Evolutionary conservation across 2,797 vertebrate genomes (phyloP).

Genomic region (Hozukius guyotensis): DNA sequence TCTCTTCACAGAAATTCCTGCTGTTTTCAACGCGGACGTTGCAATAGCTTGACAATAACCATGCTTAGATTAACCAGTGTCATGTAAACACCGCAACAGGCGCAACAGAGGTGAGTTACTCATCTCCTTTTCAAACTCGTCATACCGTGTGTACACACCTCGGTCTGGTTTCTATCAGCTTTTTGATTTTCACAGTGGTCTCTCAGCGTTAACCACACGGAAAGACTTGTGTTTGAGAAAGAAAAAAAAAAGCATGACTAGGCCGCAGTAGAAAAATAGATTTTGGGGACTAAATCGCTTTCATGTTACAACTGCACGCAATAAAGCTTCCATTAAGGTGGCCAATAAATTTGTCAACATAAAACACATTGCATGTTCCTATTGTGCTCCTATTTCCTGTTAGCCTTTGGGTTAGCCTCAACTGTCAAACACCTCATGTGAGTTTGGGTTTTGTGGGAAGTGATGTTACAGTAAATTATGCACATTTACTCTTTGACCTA

Average conservation of each 20-base stretch:
- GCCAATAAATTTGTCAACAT: neutral
- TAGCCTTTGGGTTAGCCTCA: neutral
- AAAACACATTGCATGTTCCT: neutral
- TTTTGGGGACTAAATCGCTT: neutral
- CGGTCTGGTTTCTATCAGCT: neutral
- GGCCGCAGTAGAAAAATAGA: neutral
- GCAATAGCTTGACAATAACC: neutral
- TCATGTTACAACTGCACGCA: neutral
- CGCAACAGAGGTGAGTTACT: neutral
- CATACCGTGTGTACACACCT: neutral
- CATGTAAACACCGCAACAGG: neutral
- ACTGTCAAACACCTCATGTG: neutral
- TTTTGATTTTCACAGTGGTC: slow-evolving; percentile 13
- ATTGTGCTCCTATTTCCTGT: slow-evolving; percentile 11
- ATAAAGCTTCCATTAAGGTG: neutral
- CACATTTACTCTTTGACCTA: slow-evolving; percentile 10
- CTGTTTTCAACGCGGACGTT: neutral
- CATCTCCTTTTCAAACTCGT: slow-evolving; percentile 5
- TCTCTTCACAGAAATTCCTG: neutral
- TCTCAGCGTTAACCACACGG: neutral
- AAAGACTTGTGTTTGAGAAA: neutral
- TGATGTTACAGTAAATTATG: neutral
- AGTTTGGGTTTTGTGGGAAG: neutral
- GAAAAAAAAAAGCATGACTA: neutral
- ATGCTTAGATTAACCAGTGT: neutral